Evolutionary conservation across 2,888 invertebrate species (phyloP).

Genomic region (Odontocolon sp.): DNA sequence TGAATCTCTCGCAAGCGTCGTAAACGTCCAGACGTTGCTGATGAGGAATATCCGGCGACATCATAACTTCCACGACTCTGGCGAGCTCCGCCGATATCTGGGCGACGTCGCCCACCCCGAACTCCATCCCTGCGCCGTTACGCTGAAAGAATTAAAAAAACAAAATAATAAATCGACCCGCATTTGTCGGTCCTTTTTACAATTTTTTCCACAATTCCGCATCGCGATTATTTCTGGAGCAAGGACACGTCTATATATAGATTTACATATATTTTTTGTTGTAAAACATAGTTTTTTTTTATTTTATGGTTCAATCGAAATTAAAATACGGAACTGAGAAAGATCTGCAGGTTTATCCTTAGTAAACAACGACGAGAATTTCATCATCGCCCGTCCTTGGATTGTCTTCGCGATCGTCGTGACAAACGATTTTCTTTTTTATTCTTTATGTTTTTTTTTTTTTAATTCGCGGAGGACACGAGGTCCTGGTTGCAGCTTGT

Average conservation of each 20-base stretch:
- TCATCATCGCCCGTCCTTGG: neutral
- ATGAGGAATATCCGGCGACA: constrained; percentile 90
- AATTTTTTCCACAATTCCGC: neutral
- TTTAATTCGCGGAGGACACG: constrained; percentile 7
- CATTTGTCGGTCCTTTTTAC: no score
- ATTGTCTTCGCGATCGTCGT: neutral
- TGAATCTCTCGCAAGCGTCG: constrained; percentile 92
- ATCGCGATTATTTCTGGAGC: no score
- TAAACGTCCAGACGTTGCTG: constrained; percentile 91
- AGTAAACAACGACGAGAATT: constrained; percentile 9
- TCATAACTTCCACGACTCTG: constrained; percentile 90
- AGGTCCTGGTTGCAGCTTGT: constrained; percentile 57
- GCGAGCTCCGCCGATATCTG: constrained; percentile 90
- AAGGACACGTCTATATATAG: no score
- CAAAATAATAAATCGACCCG: neutral
- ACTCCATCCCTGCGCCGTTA: constrained; percentile 73
- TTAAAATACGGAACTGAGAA: no score
- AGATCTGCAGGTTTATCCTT: neutral
- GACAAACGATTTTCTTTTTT: neutral
- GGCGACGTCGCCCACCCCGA: constrained; percentile 85
- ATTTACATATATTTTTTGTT: no score
- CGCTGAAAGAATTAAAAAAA: constrained; percentile 51
- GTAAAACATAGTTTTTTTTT: no score
- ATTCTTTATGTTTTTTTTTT: neutral
- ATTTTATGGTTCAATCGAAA: no score